Evolutionary conservation across 1,140 invertebrate genomes (phyloP).

Genomic region (Riptortus pedestris): DNA sequence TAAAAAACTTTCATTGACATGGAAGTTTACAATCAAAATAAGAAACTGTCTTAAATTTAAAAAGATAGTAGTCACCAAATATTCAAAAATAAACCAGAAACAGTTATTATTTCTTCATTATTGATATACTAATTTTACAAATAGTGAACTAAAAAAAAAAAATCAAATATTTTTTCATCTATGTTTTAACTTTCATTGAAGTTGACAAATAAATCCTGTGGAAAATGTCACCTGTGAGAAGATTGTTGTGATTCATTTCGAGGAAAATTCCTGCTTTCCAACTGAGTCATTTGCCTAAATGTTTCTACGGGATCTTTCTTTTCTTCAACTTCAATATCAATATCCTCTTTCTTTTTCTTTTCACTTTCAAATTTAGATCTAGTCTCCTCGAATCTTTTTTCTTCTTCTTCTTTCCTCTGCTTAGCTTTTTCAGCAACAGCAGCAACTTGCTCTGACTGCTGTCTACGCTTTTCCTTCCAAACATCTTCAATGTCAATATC

Average conservation of each 20-base stretch:
- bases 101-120: too few relatives aligned
- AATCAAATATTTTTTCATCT: too few relatives aligned
- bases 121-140: too few relatives aligned
- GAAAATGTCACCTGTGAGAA: too few relatives aligned
- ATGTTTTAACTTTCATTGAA: too few relatives aligned
- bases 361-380: constrained; percentile 35
- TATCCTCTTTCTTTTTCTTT: constrained; percentile 19
- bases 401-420: constrained; percentile 68
- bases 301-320: constrained; percentile 13
- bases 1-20: too few relatives aligned
- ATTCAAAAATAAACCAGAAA: too few relatives aligned
- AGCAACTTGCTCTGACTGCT: constrained; percentile 56
- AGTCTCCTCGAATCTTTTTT: constrained; percentile 57
- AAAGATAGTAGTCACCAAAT: too few relatives aligned
- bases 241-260: neutral
- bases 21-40: too few relatives aligned
- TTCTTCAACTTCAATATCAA: constrained; percentile 31
- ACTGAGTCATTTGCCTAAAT: constrained; percentile 30
- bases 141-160: too few relatives aligned
- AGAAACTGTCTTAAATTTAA: too few relatives aligned
- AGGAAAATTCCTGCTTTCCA: constrained; percentile 10
- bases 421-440: constrained; percentile 62
- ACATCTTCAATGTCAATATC: constrained; percentile 56
- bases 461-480: constrained; percentile 55
- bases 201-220: too few relatives aligned